Base-by-base conservation (phyloP, 2,113 vertebrate genomes). In the Anhinga rufa region DNA sequence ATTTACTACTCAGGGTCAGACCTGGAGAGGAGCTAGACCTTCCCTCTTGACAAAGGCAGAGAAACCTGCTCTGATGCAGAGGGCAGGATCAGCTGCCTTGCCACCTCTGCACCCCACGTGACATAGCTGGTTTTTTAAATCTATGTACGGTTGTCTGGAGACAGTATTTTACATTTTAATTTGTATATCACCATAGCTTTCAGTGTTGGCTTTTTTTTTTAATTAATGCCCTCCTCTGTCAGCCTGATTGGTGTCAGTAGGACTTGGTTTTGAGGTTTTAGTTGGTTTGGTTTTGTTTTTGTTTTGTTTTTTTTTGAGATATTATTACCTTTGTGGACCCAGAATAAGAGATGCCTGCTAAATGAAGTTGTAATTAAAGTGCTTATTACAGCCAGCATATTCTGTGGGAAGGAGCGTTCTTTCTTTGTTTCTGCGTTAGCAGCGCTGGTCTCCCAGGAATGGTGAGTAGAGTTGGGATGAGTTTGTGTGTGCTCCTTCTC, bases 31-130 rank as follows among this genome's bases (percentile, higher is more conserved):
- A 87, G 17, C 12, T 65, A 38, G 29, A 84, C 26, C 31, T 75
- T 78, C 36, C 17, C 55, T 5, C 55, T 5, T 66, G 21, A 25
- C 28, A 76, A 77, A 76, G 25, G 44, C 61, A 76, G 52, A 36
- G 42, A 78, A 85, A 46, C 20, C 31, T 85, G 28, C 42, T 58
- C 18, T 71, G 42, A 62, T 34, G 46, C 40, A 57, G 52, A 69
- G 21, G 19, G 42, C 17, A 76, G 36, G 36, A 9, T n/a, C 17
- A 66, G 51, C 31, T 91, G 55, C 8, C 57, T 88, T 5, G 7
- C 17, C 26, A 21, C 29, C 20, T 64, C 72, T 64, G 66, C 31
- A 65, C 9, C 18, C 7, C 0, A 0, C 20, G 10, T 48, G 62
- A 24, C 57, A 79, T n/a, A 42, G 29, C 5, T 55, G 4, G 2